A percentile compares a stretch with the other conserved stretches of the same genome.
These are phyloP conservation scores for Pseudorhombus dupliciocellatus DNA, from an alignment of 2,113 vertebrate genomes.

Conservation along the genomic window DNA sequence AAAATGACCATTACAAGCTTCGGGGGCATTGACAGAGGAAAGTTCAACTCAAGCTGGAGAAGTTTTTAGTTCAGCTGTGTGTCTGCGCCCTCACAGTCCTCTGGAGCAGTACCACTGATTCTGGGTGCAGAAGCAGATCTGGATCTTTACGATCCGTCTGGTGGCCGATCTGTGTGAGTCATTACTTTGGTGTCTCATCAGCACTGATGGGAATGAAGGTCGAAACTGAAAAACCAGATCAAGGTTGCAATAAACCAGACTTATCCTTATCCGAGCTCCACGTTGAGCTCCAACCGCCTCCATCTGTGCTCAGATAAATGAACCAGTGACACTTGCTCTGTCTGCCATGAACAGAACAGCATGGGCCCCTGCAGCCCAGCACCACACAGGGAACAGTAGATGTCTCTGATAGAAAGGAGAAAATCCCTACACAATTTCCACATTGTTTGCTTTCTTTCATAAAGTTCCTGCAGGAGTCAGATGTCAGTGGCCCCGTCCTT, in stretches of 20 bases:
- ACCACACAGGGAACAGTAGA: constrained; percentile 72
- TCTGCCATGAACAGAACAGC: constrained; percentile 70
- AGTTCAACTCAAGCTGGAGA: no score
- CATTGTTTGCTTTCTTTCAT: constrained; percentile 81
- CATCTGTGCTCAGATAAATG: constrained; percentile 70
- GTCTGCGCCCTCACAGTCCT: no score
- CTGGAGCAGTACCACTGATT: no score
- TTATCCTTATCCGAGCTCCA: constrained; percentile 24
- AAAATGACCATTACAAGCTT: no score
- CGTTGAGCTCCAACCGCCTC: constrained; percentile 51
- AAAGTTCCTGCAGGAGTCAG: constrained; percentile 79
- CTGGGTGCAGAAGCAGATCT: no score
- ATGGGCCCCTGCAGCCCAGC: constrained; percentile 45
- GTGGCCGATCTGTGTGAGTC: no score
- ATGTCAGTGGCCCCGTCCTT: constrained; percentile 78
- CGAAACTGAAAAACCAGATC: constrained; percentile 5
- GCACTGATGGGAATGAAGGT: neutral
- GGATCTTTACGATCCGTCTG: no score
- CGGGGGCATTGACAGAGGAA: no score
- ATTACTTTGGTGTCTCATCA: neutral
- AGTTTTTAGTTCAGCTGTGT: no score
- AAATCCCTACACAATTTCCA: constrained; percentile 81
- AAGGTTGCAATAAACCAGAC: constrained; percentile 31
- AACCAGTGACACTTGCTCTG: constrained; percentile 68
- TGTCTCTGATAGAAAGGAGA: constrained; percentile 69